Conservation (phyloP, 35 echinoderm and acorn worm genomes). For the Ophiothrix spiculata region DNA sequence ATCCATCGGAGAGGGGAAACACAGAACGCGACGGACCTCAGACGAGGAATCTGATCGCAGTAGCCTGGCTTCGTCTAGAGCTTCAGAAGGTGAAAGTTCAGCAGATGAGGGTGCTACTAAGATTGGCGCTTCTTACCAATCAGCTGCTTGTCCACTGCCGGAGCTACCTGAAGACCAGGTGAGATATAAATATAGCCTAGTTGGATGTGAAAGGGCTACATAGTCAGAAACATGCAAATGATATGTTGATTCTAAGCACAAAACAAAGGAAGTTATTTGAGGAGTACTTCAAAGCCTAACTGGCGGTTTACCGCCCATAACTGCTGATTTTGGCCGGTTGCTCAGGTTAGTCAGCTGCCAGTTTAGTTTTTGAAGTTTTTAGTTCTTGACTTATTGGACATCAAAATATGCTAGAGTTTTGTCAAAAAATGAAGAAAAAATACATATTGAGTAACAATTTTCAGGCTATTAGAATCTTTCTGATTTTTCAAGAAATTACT, state of each 20-base stretch:
- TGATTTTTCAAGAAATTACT: no score
- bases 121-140: constrained; percentile 10
- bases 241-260: background rate
- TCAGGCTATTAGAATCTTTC: no score
- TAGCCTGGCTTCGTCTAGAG: constrained; percentile 12
- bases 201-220: background rate
- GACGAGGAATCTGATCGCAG: constrained; percentile 52
- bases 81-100: constrained; percentile 50
- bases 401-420: no score
- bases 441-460: no score
- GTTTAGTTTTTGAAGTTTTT: background rate
- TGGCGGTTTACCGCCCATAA: no score
- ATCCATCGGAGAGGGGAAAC: constrained; percentile 48
- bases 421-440: no score
- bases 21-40: constrained; percentile 34
- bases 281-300: background rate
- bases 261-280: background rate
- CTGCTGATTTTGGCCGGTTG: background rate
- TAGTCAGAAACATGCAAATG: background rate
- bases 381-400: no score
- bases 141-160: constrained; percentile 28
- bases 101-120: constrained; percentile 42
- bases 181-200: constrained; percentile 14
- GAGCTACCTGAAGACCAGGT: constrained; percentile 66
- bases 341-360: background rate